Conservation (phyloP, 2,113 vertebrate genomes). For the Prochilodus magdalenae region DNA sequence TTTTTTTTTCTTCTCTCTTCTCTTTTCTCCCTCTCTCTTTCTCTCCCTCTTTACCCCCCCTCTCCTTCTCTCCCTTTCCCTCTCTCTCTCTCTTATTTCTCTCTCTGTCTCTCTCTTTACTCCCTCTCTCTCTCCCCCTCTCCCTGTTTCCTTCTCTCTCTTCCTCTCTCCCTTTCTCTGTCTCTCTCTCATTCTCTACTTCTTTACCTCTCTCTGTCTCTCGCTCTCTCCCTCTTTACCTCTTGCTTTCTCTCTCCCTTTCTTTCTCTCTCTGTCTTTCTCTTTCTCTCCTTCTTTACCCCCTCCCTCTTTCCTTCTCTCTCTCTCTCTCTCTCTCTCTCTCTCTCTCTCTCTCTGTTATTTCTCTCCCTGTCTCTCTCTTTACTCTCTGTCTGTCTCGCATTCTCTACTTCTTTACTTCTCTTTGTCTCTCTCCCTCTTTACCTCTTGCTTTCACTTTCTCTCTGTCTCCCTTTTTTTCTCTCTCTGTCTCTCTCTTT, state of each 20-base stretch:
- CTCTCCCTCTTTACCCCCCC: neutral
- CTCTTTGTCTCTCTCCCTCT: neutral
- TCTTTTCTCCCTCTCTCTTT: neutral
- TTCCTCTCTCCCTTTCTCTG: neutral
- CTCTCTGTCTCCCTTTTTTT: neutral
- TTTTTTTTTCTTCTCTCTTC: too few species aligned
- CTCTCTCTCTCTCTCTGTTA: neutral
- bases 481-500: neutral
- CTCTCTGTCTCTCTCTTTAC: neutral
- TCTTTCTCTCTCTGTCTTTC: neutral
- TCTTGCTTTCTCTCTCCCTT: neutral
- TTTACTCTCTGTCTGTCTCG: neutral
- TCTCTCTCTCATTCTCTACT: neutral
- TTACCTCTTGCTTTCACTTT: neutral
- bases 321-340: neutral
- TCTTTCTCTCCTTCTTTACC: neutral
- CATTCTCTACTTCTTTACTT: too few species aligned
- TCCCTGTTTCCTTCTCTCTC: too few species aligned
- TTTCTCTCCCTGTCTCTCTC: neutral
- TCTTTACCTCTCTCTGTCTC: neutral
- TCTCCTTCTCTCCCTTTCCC: too few species aligned
- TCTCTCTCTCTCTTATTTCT: neutral
- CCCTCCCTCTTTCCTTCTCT: too few species aligned
- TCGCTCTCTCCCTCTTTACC: neutral
- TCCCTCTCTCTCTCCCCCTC: neutral